A percentile compares a stretch with the other conserved stretches of the same genome.
Conservation (phyloP, 2,888 invertebrate genomes). For the Polymixis flavicincta region DNA sequence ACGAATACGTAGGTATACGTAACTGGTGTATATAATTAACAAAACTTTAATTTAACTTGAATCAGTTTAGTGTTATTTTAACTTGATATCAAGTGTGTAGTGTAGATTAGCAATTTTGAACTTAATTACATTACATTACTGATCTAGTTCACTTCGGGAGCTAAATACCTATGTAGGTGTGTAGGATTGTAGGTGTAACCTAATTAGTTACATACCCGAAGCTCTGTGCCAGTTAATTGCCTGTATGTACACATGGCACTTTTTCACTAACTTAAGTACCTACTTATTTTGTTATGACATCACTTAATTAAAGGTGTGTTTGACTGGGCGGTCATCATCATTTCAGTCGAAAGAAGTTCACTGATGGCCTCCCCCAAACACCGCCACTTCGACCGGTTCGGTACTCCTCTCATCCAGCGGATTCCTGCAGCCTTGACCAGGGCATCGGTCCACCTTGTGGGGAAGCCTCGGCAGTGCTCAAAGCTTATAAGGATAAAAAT, state of each 20-base stretch:
- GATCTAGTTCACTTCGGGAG: background rate
- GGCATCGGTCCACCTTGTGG: too few relatives aligned
- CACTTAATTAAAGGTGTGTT: background rate
- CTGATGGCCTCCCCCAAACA: too few relatives aligned
- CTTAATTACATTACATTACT: slow-evolving; percentile 1
- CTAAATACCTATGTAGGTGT: background rate
- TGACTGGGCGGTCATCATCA: background rate
- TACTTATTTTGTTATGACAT: slow-evolving; percentile 5
- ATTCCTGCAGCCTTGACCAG: too few relatives aligned
- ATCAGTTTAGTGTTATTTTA: slow-evolving; percentile 2
- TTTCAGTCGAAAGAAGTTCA: too few relatives aligned
- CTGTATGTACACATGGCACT: background rate
- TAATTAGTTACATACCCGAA: slow-evolving; percentile 8
- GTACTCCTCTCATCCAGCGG: too few relatives aligned
- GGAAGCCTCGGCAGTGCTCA: background rate
- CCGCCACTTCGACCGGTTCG: too few relatives aligned
- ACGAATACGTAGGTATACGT: background rate
- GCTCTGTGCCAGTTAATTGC: background rate
- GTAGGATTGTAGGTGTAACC: background rate
- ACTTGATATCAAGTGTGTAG: background rate
- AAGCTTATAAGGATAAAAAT: background rate
- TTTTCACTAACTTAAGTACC: background rate
- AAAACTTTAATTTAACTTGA: slow-evolving; percentile 19
- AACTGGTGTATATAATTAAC: slow-evolving; percentile 2
- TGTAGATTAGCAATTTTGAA: slow-evolving; percentile 1